These are phyloP conservation scores for Emydura subglobosa DNA, from an alignment of 2,113 vertebrate genomes.

Conservation along the genomic window DNA sequence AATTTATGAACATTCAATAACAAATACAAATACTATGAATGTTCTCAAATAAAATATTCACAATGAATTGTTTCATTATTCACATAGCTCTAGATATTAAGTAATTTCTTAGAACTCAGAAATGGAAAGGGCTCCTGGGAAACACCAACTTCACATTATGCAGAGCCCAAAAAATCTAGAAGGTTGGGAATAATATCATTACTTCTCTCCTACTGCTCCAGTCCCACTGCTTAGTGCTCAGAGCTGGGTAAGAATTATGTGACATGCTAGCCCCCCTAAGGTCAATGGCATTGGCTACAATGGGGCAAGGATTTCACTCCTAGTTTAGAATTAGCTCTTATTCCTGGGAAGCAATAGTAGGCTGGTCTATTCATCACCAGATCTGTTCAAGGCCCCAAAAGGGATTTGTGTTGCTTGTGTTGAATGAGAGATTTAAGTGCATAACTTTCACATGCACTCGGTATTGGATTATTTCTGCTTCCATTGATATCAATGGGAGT, in stretches of 20 bases:
- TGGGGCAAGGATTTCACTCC: neutral
- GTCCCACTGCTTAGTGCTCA: neutral
- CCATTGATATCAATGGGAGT: neutral
- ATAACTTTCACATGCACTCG: neutral
- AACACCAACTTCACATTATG: neutral
- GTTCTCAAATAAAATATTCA: neutral
- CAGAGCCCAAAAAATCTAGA: neutral
- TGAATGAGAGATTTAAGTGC: neutral
- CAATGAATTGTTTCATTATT: neutral
- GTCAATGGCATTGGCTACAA: neutral
- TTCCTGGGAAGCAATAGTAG: neutral
- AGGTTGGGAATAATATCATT: neutral
- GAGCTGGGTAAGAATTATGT: neutral
- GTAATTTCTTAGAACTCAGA: neutral
- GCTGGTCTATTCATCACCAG: neutral
- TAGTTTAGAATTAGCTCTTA: neutral
- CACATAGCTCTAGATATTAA: neutral
- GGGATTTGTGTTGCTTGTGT: neutral
- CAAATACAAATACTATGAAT: neutral
- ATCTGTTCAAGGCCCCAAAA: neutral
- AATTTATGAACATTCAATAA: neutral
- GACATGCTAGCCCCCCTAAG: neutral
- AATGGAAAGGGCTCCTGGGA: rapidly evolving
- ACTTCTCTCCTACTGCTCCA: neutral
- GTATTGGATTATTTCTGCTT: neutral